Base-by-base conservation (phyloP, 2,113 vertebrate species). In the Himantopus leucocephalus region DNA sequence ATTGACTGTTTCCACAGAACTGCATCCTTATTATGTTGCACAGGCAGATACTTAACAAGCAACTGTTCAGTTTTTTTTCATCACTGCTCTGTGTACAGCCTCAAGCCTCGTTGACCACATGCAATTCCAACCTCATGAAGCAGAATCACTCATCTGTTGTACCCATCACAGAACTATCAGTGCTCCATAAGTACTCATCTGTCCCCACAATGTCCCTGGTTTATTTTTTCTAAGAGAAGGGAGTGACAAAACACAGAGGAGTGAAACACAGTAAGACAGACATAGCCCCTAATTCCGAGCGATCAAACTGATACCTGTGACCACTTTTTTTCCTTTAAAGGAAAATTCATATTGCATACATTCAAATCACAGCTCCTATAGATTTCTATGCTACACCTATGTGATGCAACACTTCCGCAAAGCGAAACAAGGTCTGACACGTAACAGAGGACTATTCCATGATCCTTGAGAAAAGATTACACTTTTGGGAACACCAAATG, bases 41-140 rank as follows among this genome's bases (percentile, higher is more conserved):
- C 41, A 73, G 52, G 62, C 34, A 76, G 48, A 82, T 3, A 73
- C 37, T 80, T 30, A 83, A 75, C 48, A 53, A 70, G 45, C 39
- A 47, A 50, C 47, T 0, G 0, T 24, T 52, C 53, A 5, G 22
- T 39, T 4, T 45, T 78, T 47, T 79, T 75, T 68, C 62, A 45
- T 48, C 56, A 78, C 52, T 13, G 8, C n/a, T 58, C 43, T 34
- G 26, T 10, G 16, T 37, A 47, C 58, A 76, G 74, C 76, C 71
- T 66, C 71, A 30, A 94, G 78, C 45, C 59, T 76, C 0, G 0
- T 9, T 0, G 0, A 70, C 62, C 50, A 30, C 74, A 48, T 8
- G 66, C 56, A 87, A 72, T 77, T 92, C 50, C 50, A 85, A 17
- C 24, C 45, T 86, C 5, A 0, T 14, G 50, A 87, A 88, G 63